Evolutionary conservation across 2,113 vertebrate species (phyloP).

Genomic region (Galbula dea): DNA sequence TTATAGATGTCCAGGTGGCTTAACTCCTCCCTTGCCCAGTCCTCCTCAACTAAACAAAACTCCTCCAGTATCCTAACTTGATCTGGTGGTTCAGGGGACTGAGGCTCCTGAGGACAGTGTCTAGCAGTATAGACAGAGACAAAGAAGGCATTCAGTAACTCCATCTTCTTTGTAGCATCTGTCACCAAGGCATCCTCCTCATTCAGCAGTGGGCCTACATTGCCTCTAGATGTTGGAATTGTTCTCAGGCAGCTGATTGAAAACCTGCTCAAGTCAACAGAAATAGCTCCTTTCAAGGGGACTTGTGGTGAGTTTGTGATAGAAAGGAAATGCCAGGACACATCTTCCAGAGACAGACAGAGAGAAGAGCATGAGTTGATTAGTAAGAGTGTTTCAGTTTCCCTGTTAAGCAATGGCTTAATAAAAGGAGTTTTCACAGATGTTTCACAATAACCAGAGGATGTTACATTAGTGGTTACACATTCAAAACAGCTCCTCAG

Average conservation of each 20-base stretch:
- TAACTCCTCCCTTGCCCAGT: no score
- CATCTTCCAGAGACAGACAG: accelerated
- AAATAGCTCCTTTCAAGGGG: not conserved
- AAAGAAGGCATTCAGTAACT: no score
- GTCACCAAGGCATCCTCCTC: no score
- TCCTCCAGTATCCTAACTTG: no score
- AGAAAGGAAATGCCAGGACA: not conserved
- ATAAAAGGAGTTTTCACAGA: slow-evolving; percentile 28
- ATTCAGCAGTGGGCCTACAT: no score
- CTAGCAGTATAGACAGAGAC: no score
- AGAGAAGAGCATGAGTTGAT: not conserved
- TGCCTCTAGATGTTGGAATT: not conserved
- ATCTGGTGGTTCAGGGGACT: no score
- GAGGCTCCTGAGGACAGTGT: no score
- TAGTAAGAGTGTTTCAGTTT: slow-evolving; percentile 41
- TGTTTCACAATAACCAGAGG: slow-evolving; percentile 44
- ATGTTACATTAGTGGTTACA: slow-evolving; percentile 25
- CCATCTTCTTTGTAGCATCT: no score
- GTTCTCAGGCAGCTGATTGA: not conserved
- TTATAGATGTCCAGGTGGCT: no score
- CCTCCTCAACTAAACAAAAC: no score
- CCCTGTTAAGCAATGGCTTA: slow-evolving; percentile 34
- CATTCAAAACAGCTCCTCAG: slow-evolving; percentile 14
- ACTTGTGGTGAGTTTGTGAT: not conserved
- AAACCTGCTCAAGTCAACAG: not conserved